Conservation (phyloP, 2,888 invertebrate species). For the Branchellion lobata region DNA sequence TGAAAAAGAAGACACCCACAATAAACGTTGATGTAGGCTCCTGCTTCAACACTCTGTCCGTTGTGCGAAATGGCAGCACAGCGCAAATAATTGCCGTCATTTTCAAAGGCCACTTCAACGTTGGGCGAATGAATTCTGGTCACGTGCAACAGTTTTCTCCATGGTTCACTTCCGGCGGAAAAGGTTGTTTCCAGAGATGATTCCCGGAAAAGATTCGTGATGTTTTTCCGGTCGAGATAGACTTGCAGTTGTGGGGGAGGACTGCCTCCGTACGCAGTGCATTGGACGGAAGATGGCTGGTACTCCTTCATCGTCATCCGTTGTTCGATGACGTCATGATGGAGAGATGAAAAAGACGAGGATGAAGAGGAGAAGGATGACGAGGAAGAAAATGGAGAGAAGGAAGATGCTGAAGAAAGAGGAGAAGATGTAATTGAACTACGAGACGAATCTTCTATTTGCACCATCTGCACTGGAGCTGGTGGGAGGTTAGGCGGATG, state of each 20-base stretch:
- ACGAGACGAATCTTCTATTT: neutral
- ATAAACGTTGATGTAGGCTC: constrained; percentile 39
- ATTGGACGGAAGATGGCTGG: constrained; percentile 20
- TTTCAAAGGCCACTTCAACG: constrained; percentile 31
- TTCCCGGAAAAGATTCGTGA: constrained; percentile 31
- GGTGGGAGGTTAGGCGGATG: no score
- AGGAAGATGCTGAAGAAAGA: neutral
- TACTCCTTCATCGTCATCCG: constrained; percentile 21
- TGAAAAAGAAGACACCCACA: constrained; percentile 44
- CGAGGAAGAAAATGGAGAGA: neutral
- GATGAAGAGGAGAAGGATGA: neutral
- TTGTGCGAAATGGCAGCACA: constrained; percentile 46
- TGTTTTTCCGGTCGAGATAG: constrained; percentile 24
- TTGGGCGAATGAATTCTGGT: constrained; percentile 28
- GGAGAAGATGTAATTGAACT: neutral
- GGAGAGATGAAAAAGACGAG: no score
- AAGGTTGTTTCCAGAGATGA: neutral
- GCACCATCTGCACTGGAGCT: neutral
- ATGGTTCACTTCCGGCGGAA: constrained; percentile 35
- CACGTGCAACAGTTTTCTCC: constrained; percentile 40
- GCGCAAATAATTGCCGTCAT: constrained; percentile 45
- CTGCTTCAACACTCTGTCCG: constrained; percentile 20
- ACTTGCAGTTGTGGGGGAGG: constrained; percentile 26
- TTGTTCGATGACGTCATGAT: neutral
- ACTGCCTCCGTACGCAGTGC: constrained; percentile 23